Evolutionary conservation across 2,888 invertebrate species (phyloP).

Genomic region (Parasteatoda lunata): DNA sequence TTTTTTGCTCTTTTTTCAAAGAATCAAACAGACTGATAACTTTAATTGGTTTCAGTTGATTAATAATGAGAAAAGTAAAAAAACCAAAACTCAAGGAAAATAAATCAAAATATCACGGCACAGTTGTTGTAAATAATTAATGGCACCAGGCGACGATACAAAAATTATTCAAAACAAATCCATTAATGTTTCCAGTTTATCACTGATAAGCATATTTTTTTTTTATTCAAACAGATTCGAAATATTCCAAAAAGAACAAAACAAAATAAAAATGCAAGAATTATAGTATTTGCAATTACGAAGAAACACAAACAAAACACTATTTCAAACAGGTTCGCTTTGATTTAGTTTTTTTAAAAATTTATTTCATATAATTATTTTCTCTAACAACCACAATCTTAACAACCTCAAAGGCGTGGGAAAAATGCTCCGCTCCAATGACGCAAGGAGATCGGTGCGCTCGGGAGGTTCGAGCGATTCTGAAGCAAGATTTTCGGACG

Average conservation of each 20-base stretch:
- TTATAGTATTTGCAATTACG: neutral
- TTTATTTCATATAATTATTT: neutral
- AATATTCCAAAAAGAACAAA: slow-evolving; percentile 3
- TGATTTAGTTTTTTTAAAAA: slow-evolving; percentile 36
- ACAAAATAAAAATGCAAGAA: slow-evolving; percentile 12
- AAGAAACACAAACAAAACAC: slow-evolving; percentile 19
- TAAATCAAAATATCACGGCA: neutral
- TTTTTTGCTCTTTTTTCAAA: too few species aligned
- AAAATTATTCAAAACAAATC: neutral
- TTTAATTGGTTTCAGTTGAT: neutral
- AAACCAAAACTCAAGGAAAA: neutral
- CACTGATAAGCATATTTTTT: neutral
- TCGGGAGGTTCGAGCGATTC: slow-evolving; percentile 47
- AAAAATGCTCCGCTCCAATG: slow-evolving; percentile 44
- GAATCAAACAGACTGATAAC: too few species aligned
- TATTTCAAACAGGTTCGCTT: slow-evolving; percentile 9
- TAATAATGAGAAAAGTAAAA: neutral
- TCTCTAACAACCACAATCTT: neutral
- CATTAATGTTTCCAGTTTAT: neutral
- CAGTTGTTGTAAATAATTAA: neutral
- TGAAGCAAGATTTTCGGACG: slow-evolving; percentile 55
- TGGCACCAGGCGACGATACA: neutral
- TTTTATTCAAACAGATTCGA: neutral
- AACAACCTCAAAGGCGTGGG: slow-evolving; percentile 13
- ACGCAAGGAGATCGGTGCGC: slow-evolving; percentile 38